Evolutionary conservation across 2,797 vertebrate genomes (phyloP), one percentile per base, ranked within the genome.

Genomic region (Helicolenus hilgendorfi): DNA sequence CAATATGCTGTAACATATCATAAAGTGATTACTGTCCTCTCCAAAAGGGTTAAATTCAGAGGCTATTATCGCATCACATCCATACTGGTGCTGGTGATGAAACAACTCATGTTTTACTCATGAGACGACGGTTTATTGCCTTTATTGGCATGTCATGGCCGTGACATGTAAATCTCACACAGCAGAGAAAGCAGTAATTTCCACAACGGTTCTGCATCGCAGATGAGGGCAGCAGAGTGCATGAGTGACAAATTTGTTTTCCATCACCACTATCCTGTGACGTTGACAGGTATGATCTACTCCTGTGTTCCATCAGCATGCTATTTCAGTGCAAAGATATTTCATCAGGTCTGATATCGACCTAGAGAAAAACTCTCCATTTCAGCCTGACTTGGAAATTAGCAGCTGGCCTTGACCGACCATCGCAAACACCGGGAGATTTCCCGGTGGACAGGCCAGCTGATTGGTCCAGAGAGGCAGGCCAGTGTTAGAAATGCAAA

Each of bases 141-240:
- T 70, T 75, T 73, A 56, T 65, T 59, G 59, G 60, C 67, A 78
- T 67, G 72, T 38, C 29, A 36, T 72, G 15, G 24, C 41, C 2
- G 20, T 86, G 62, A 85, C 81, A 82, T 87, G 70, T 38, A 81
- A 84, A 89, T 85, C 24, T 80, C 55, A 72, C 58, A 62, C 58
- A 64, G 76, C 58, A 29, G 58, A 56, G 41, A 68, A 74, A 76
- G 72, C 69, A 49, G 24, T 38, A 8, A 45, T 83, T 71, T 88
- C 24, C 14, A 72, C 8, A 75, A 27, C 18, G 56, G 20, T 59
- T 76, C 15, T 41, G 68, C 31, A 76, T 73, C 11, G 6, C 26
- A 29, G 55, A 31, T 49, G 22, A 62, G 71, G 14, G 29, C 13
- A 65, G 35, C 18, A 22, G 26, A 80, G 55, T 7, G 11, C 15